Conservation (phyloP, 2,113 vertebrate species). For the Mungos mungo region DNA sequence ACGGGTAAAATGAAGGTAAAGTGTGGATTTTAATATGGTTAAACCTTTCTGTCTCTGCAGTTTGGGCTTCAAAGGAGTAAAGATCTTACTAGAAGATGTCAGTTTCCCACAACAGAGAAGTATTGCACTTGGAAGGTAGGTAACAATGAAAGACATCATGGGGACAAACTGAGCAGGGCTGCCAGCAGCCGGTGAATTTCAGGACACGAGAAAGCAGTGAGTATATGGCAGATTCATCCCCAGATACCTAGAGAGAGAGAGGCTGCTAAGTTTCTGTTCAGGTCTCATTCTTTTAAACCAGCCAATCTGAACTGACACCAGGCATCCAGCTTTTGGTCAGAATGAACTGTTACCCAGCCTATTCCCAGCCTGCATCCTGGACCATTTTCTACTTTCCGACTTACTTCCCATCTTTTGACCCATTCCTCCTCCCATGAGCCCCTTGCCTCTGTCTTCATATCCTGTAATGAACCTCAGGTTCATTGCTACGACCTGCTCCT, state of each 20-base stretch:
- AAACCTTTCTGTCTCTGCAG: background rate
- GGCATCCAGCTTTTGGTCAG: background rate
- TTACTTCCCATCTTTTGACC: background rate
- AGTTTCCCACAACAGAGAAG: background rate
- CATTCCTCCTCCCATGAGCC: background rate
- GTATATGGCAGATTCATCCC: background rate
- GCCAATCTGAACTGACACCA: background rate
- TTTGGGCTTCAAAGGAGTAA: slow-evolving; percentile 31
- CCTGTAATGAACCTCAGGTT: background rate
- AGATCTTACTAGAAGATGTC: background rate
- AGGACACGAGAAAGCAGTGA: background rate
- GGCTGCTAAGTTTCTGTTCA: background rate
- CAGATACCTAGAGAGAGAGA: background rate
- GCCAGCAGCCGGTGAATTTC: background rate
- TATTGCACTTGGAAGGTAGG: background rate
- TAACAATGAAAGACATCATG: background rate
- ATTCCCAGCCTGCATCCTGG: background rate
- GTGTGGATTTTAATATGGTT: background rate
- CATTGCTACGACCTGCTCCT: background rate
- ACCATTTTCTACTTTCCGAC: background rate
- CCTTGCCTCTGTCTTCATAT: background rate
- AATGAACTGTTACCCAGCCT: background rate
- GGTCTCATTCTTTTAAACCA: background rate
- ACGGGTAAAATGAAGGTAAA: background rate
- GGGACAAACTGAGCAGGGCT: background rate